Percentiles rank a stretch among this genome's conserved stretches.
Conservation (phyloP, 2,113 vertebrate species). For the Pimephales promelas region DNA sequence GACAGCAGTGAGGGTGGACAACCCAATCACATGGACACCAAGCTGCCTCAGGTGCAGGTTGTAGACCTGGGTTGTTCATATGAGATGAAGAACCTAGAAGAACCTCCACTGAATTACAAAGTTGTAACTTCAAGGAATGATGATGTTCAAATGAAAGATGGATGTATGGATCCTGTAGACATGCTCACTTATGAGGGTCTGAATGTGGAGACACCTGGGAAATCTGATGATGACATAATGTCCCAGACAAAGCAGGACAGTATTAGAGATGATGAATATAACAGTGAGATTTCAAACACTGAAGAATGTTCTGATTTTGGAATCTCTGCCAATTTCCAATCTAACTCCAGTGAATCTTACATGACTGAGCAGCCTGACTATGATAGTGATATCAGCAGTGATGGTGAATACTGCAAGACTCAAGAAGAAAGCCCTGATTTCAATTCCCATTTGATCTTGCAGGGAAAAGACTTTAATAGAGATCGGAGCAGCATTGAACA, state of each 20-base stretch:
- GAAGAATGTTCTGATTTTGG: conserved; percentile 16
- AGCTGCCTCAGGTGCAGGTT: not conserved
- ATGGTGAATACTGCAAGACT: conserved; percentile 47
- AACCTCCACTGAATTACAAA: not conserved
- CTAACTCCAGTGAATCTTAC: not conserved
- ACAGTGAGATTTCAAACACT: not conserved
- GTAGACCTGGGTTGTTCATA: not conserved
- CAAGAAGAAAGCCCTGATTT: conserved; percentile 25
- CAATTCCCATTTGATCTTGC: not conserved
- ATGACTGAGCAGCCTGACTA: conserved; percentile 8
- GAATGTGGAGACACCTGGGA: not conserved
- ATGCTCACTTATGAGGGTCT: not conserved
- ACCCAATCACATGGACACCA: not conserved
- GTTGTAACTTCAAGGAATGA: not conserved
- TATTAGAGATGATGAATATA: not conserved
- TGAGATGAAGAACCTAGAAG: not conserved
- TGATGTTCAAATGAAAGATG: not conserved
- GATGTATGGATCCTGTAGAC: not conserved
- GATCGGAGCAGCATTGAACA: not conserved
- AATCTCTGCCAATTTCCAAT: not conserved
- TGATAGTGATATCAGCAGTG: conserved; percentile 58
- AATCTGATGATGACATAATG: conserved; percentile 23
- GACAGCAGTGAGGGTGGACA: conserved; percentile 42
- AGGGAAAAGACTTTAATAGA: not conserved
- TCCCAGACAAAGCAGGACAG: not conserved